These are phyloP conservation scores for Thripadectes ignobilis DNA, from an alignment of 2,797 vertebrate species.

Conservation along the genomic window DNA sequence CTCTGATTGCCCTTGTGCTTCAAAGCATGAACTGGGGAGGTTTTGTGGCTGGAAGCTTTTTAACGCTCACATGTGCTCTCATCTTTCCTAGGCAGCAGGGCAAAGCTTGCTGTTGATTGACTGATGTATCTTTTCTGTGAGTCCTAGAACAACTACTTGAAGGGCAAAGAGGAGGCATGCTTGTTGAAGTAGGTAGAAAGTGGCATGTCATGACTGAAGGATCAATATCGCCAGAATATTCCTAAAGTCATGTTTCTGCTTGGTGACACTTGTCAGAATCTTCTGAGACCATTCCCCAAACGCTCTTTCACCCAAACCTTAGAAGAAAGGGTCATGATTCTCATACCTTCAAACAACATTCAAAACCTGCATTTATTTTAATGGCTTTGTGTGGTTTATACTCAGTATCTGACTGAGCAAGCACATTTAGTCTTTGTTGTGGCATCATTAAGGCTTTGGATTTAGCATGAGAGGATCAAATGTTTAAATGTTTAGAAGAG, in stretches of 20 bases:
- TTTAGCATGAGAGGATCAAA: not conserved
- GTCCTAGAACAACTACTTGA: not conserved
- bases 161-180: not conserved
- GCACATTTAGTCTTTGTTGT: not conserved
- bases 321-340: not conserved
- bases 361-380: not conserved
- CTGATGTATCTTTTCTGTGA: not conserved
- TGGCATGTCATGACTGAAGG: not conserved
- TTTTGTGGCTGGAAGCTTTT: not conserved
- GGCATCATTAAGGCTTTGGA: not conserved
- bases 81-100: not conserved
- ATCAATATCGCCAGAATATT: not conserved
- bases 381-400: not conserved
- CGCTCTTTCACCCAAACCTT: not conserved
- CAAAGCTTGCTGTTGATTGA: not conserved
- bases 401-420: not conserved
- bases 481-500: not conserved
- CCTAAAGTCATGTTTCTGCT: not conserved
- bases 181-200: not conserved
- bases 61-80: not conserved
- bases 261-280: not conserved
- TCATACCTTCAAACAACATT: not conserved
- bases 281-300: not conserved
- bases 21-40: rapidly evolving
- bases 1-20: not conserved